Base-by-base conservation (phyloP, 2,113 vertebrate genomes). In the Tupaia tana region DNA sequence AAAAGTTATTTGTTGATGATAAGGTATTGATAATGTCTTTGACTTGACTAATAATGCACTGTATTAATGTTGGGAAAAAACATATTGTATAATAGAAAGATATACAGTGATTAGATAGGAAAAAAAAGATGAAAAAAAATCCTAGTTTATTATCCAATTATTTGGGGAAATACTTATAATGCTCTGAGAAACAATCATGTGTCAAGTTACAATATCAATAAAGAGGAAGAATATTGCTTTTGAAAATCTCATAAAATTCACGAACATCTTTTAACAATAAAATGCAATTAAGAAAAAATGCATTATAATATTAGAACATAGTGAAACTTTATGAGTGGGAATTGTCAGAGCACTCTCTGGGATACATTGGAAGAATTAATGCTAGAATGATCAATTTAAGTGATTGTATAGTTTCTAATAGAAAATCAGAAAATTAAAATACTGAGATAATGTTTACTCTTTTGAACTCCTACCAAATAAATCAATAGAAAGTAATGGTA, bases 281-380 rank as follows among this genome's bases (percentile, higher is more conserved):
- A 96, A 80, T 59, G 1, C 24, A 94, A 64, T 95, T 75, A 86
- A 34, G 61, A 77, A 19, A 86, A 73, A 43, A 18, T 86, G 66
- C 61, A 88, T 93, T 69, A 77, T 85, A 85, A 54, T 67, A 67
- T 92, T 56, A 91, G n/a, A 86, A 66, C 43, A 75, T 13, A 79
- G 20, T 87, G 86, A 92, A 96, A 89, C 92, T 73, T 63, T n/a
- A 34, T 79, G 56, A 95, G 67, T 95, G 77, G 86, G 20, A 90
- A 77, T 43, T 88, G 11, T 92, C 11, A 25, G 63, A 86, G 13
- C 18, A 67, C 59, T 85, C 24, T 81, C 64, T 58, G 56, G 18
- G 67, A 86, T 34, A 43, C 34, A 25, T 52, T 83, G 43, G 25
- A 86, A 85, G 7, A 93, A 79, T 75, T 69, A 71, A 73, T 91